Evolutionary conservation across 2,888 invertebrate genomes (phyloP).

Genomic region (Prenolepis imparis): DNA sequence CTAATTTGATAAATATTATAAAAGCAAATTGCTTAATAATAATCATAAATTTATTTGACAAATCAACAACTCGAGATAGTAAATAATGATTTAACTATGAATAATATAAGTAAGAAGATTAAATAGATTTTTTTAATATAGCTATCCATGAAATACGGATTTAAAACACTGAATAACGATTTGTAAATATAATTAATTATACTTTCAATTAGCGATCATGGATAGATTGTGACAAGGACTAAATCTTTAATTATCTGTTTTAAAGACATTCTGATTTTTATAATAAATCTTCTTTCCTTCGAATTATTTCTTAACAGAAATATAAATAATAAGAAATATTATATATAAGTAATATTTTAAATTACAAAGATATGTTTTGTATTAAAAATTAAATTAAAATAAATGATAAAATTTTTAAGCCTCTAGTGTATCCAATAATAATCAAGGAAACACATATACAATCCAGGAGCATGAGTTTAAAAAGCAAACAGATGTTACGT

Average conservation of each 20-base stretch:
- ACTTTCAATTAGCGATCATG: not conserved
- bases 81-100: not conserved
- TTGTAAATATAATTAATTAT: conserved; percentile 2
- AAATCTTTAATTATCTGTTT: not conserved
- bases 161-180: not conserved
- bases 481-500: not conserved
- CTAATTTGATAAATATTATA: conserved; percentile 10
- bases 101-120: conserved; percentile 9
- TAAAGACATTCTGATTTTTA: not conserved
- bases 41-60: not conserved
- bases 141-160: not conserved
- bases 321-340: not conserved
- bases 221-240: not conserved
- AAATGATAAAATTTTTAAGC: not conserved
- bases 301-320: not conserved
- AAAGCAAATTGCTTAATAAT: not conserved
- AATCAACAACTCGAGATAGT: not conserved
- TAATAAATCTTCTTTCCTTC: not conserved
- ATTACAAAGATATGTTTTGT: not conserved
- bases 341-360: not conserved
- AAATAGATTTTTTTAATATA: not conserved
- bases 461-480: not conserved
- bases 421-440: not conserved
- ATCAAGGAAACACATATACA: not conserved
- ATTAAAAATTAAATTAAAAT: not conserved